Evolutionary conservation across 2,888 invertebrate genomes (phyloP).

Genomic region (Gymnoscelis rufifasciata): DNA sequence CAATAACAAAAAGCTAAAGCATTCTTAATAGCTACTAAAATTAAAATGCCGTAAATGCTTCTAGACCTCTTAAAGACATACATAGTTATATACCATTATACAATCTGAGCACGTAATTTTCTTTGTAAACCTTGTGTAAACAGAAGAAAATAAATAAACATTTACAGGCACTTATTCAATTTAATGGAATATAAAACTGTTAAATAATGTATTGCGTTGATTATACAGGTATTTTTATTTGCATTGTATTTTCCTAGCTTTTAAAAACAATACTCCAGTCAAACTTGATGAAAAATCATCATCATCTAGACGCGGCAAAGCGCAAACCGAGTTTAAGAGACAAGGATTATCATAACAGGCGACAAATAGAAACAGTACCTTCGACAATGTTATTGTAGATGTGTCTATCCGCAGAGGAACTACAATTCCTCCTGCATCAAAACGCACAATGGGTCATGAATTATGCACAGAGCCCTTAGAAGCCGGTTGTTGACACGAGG

Average conservation of each 20-base stretch:
- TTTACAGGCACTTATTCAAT: slow-evolving; percentile 25
- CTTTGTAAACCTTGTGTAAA: not conserved
- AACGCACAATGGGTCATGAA: slow-evolving; percentile 58
- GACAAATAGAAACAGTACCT: too few relatives aligned
- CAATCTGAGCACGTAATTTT: not conserved
- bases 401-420: not conserved
- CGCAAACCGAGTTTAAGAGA: too few relatives aligned
- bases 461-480: slow-evolving; percentile 55
- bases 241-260: slow-evolving; percentile 37
- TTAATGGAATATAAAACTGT: slow-evolving; percentile 53
- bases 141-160: slow-evolving; percentile 5
- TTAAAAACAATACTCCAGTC: too few relatives aligned
- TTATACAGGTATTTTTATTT: slow-evolving; percentile 17
- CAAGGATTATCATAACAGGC: too few relatives aligned
- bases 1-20: too few relatives aligned
- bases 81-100: too few relatives aligned
- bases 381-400: too few relatives aligned
- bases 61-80: too few relatives aligned
- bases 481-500: slow-evolving; percentile 59
- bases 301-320: too few relatives aligned
- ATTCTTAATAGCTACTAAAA: too few relatives aligned
- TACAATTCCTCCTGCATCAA: slow-evolving; percentile 26
- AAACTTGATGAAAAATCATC: too few relatives aligned
- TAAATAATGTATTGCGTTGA: slow-evolving; percentile 52
- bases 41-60: too few relatives aligned